Conservation (phyloP, 92 coral and sea anemone species). For the Bergia puertoricense region DNA sequence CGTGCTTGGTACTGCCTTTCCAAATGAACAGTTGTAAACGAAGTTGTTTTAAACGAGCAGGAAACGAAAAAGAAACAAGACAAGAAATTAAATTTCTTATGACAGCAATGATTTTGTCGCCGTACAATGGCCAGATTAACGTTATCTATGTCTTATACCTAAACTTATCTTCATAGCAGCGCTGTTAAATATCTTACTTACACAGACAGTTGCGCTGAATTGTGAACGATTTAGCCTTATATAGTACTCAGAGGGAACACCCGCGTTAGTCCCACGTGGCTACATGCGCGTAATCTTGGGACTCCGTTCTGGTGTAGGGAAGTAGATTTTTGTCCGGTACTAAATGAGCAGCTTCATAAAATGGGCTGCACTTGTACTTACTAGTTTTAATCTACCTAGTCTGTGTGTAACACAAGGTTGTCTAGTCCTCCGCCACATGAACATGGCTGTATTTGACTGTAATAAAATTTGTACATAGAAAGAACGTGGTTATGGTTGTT, state of each 20-base stretch:
- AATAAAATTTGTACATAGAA: conserved; percentile 87
- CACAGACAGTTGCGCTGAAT: conserved; percentile 33
- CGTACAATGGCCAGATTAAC: conserved; percentile 34
- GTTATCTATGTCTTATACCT: neutral
- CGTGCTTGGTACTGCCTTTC: too few relatives aligned
- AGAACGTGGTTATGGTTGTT: neutral
- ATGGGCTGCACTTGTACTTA: conserved; percentile 38
- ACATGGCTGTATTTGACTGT: conserved; percentile 87
- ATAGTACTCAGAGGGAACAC: conserved; percentile 21
- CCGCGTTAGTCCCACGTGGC: conserved; percentile 26
- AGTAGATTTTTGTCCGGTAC: conserved; percentile 33
- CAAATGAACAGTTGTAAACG: too few relatives aligned
- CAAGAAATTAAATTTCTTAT: conserved; percentile 19
- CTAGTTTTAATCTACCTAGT: conserved; percentile 77
- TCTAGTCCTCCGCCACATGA: conserved; percentile 79
- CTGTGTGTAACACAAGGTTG: conserved; percentile 69
- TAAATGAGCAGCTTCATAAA: conserved; percentile 34
- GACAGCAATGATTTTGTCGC: neutral
- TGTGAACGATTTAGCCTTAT: conserved; percentile 38
- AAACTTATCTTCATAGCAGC: conserved; percentile 5
- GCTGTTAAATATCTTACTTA: conserved; percentile 19
- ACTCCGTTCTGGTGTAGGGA: conserved; percentile 44
- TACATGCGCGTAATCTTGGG: conserved; percentile 31
- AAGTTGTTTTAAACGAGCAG: neutral
- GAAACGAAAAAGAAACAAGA: neutral